A percentile compares a stretch with the other conserved stretches of the same genome.
These are phyloP conservation scores for Tetranychus truncatus DNA, from an alignment of 2,888 invertebrate species.

Conservation along the genomic window DNA sequence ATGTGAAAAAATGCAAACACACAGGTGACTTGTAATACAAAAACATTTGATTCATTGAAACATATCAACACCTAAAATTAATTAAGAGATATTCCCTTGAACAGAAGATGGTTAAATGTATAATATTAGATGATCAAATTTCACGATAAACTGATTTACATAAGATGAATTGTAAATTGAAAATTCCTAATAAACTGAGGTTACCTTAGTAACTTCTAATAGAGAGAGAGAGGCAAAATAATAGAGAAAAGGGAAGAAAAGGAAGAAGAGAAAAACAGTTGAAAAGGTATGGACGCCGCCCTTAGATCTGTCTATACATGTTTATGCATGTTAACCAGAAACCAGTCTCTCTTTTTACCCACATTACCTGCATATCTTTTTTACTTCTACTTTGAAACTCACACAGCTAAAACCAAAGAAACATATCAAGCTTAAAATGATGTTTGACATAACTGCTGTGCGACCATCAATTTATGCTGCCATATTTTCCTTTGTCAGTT, in stretches of 20 bases:
- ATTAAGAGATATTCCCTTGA: too few species aligned
- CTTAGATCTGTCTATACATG: not conserved
- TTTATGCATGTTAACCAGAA: not conserved
- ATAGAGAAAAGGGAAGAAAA: not conserved
- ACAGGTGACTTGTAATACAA: too few species aligned
- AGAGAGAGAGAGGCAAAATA: not conserved
- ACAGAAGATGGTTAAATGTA: not conserved
- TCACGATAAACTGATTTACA: not conserved
- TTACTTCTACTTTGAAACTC: not conserved
- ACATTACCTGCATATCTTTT: not conserved
- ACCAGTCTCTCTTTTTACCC: not conserved
- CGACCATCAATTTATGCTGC: slow-evolving; percentile 21
- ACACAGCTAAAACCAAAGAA: not conserved
- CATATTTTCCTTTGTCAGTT: slow-evolving; percentile 23
- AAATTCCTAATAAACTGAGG: not conserved
- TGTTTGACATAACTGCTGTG: slow-evolving; percentile 18
- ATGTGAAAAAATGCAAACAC: too few species aligned
- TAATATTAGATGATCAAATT: not conserved
- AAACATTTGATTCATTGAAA: too few species aligned
- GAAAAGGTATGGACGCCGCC: not conserved
- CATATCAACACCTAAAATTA: too few species aligned
- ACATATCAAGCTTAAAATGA: not conserved
- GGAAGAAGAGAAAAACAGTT: not conserved
- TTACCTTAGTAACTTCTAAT: not conserved
- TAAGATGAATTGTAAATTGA: not conserved